A percentile compares a stretch with the other conserved stretches of the same genome.
Evolutionary conservation across 2,797 vertebrate genomes (phyloP).

Genomic region (Rhinophrynus dorsalis): DNA sequence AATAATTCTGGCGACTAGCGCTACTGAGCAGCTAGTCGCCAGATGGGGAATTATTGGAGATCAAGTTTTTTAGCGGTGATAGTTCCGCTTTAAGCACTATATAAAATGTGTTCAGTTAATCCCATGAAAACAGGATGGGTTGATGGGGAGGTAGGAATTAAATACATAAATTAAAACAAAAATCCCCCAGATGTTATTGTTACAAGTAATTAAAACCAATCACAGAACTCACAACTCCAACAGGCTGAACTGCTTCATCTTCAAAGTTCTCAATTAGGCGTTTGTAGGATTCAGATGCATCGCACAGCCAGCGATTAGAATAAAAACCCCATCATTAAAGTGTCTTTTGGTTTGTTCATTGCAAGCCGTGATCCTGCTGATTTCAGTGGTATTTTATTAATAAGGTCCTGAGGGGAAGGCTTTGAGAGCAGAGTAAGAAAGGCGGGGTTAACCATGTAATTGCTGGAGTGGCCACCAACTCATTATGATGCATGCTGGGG

Average conservation of each 20-base stretch:
- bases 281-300: conserved; percentile 57
- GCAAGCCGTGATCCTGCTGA: conserved; percentile 72
- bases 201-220: conserved; percentile 60
- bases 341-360: conserved; percentile 65
- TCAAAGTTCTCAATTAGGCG: conserved; percentile 60
- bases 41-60: too few species aligned
- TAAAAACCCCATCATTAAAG: conserved; percentile 65
- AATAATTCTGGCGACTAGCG: too few species aligned
- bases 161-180: conserved; percentile 12
- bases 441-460: conserved; percentile 6
- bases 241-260: conserved; percentile 50
- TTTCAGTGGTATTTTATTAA: conserved; percentile 78
- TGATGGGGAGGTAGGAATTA: background rate
- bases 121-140: conserved; percentile 8
- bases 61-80: too few species aligned
- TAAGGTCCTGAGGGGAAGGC: conserved; percentile 69
- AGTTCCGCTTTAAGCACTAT: too few species aligned
- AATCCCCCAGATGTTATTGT: conserved; percentile 18
- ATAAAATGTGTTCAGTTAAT: background rate
- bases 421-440: conserved; percentile 48
- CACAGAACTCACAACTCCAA: conserved; percentile 49
- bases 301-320: conserved; percentile 53
- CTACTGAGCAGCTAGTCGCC: too few species aligned
- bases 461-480: background rate
- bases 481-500: background rate